Percentiles rank a stretch among this genome's conserved stretches.
Evolutionary conservation across 1,140 invertebrate genomes (phyloP).

Genomic region (Camponotus vicinus): DNA sequence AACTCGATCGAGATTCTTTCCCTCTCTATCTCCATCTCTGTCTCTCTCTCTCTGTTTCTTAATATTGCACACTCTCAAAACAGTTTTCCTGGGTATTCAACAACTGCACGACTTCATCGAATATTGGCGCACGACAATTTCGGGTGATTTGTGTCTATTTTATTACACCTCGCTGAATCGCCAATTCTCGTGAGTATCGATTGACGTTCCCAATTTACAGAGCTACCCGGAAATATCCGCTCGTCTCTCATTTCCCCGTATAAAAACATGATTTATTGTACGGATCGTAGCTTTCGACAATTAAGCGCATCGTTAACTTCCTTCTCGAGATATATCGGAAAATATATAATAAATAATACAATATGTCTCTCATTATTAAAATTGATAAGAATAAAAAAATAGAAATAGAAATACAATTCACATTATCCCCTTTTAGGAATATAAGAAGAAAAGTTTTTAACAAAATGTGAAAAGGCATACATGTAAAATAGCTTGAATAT

Average conservation of each 20-base stretch:
- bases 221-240: constrained; percentile 22
- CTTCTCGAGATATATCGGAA: constrained; percentile 9
- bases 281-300: constrained; percentile 8
- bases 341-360: constrained; percentile 41
- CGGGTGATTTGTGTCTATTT: constrained; percentile 50
- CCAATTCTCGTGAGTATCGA: constrained; percentile 36
- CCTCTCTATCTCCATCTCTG: too few relatives aligned
- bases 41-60: constrained; percentile 12
- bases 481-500: constrained; percentile 21
- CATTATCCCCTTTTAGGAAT: constrained; percentile 7
- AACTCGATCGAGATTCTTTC: neutral
- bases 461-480: neutral
- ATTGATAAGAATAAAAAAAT: constrained; percentile 21
- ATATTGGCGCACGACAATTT: neutral
- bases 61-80: constrained; percentile 57
- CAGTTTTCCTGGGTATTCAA: constrained; percentile 53
- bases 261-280: constrained; percentile 18
- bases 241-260: constrained; percentile 2
- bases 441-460: constrained; percentile 54
- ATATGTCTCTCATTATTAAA: neutral
- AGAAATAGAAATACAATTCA: constrained; percentile 20
- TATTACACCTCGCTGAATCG: constrained; percentile 36
- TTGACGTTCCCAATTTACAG: constrained; percentile 33
- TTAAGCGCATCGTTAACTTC: constrained; percentile 45
- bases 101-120: constrained; percentile 19